phyloP scores from a whole-genome alignment of 2,888 invertebrate species.

The Noctua janthe region DNA sequence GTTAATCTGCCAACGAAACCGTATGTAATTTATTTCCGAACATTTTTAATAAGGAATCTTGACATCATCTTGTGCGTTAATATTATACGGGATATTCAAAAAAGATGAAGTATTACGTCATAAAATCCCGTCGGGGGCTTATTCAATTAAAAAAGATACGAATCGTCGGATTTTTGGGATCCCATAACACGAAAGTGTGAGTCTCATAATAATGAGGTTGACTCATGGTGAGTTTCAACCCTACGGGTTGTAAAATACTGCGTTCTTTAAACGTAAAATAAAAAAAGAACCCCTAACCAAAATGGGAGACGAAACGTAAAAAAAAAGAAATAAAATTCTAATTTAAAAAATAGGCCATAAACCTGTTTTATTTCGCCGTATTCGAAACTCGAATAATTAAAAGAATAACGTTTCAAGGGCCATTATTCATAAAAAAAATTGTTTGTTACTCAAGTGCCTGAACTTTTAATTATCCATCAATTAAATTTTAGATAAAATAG shows the following conservation, averaged over 20 bases:
- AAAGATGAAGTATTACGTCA: constrained; percentile 45
- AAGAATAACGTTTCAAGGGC: constrained; percentile 49
- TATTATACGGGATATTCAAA: constrained; percentile 47
- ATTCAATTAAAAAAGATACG: constrained; percentile 64
- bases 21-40: constrained; percentile 67
- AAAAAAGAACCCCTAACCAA: constrained; percentile 4
- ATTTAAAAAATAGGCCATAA: constrained; percentile 45
- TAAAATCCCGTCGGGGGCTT: constrained; percentile 43
- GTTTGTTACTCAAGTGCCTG: constrained; percentile 58
- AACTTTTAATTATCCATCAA: constrained; percentile 72
- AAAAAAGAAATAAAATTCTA: constrained; percentile 48
- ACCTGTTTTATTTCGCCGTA: constrained; percentile 41
- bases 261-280: constrained; percentile 28
- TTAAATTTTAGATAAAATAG: constrained; percentile 72
- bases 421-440: constrained; percentile 49
- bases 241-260: constrained; percentile 30
- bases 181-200: constrained; percentile 50
- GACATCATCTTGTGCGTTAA: constrained; percentile 55
- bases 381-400: constrained; percentile 55
- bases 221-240: constrained; percentile 28
- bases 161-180: constrained; percentile 53
- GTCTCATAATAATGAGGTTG: constrained; percentile 53
- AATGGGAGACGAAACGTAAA: constrained; percentile 39
- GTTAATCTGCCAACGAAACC: constrained; percentile 56
- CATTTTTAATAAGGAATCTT: constrained; percentile 60